Evolutionary conservation across 2,113 vertebrate species (phyloP).

Genomic region (Rhea pennata): DNA sequence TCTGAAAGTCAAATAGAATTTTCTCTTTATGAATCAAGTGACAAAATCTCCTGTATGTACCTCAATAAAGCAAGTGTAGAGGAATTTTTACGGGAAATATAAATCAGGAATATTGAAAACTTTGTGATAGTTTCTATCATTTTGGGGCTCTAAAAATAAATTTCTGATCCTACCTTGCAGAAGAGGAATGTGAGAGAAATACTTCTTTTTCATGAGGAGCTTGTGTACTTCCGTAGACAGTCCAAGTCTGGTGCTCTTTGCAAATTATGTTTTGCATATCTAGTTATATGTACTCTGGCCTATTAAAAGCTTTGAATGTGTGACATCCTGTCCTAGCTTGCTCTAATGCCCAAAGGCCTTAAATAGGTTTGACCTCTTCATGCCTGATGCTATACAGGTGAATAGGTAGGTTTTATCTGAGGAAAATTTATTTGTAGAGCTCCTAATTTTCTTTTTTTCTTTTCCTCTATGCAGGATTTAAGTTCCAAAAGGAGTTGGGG

Average conservation of each 20-base stretch:
- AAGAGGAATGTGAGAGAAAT: neutral
- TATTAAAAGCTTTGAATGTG: neutral
- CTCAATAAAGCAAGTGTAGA: neutral
- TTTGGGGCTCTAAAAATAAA: neutral
- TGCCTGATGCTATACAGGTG: neutral
- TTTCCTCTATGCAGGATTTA: neutral
- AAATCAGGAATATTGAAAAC: neutral
- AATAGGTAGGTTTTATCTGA: neutral
- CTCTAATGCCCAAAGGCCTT: neutral
- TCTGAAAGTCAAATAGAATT: neutral
- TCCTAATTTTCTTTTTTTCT: neutral
- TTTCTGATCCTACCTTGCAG: neutral
- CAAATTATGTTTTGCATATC: neutral
- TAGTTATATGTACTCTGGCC: neutral
- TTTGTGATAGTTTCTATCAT: neutral
- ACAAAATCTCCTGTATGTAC: neutral
- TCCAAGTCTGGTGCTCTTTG: neutral
- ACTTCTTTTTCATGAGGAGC: neutral
- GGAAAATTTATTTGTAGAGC: neutral
- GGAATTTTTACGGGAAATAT: neutral
- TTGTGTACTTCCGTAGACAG: neutral
- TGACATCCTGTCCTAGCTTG: neutral
- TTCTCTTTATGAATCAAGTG: neutral
- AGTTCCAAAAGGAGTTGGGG: conserved; percentile 36
- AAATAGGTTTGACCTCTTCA: neutral